A percentile compares a stretch with the other conserved stretches of the same genome.
Conservation (phyloP, 2,113 vertebrate species). For the Bubo scandiacus region DNA sequence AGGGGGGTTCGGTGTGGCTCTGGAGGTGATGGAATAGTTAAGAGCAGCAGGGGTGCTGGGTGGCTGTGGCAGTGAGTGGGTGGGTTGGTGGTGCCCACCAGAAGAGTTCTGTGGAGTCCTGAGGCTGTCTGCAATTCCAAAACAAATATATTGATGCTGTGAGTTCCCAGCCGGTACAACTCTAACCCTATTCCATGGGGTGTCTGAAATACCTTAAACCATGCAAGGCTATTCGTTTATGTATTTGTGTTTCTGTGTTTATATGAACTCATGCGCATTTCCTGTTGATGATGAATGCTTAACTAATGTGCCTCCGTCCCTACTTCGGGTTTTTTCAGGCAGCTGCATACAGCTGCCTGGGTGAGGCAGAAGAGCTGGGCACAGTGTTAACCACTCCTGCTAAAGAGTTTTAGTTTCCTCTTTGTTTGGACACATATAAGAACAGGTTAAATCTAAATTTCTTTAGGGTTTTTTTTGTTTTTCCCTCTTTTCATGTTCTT, state of each 20-base stretch:
- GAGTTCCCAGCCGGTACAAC: not conserved
- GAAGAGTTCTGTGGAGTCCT: not conserved
- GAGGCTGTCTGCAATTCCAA: constrained; percentile 16
- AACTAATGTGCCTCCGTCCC: not conserved
- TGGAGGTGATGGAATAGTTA: not conserved
- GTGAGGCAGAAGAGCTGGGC: not conserved
- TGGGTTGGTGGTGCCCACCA: not conserved
- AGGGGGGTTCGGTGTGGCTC: not conserved
- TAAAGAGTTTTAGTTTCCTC: not conserved
- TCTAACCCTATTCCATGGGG: not conserved
- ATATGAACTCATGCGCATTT: constrained; percentile 40
- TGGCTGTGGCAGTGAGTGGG: not conserved
- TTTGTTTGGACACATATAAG: not conserved
- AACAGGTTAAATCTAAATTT: not conserved
- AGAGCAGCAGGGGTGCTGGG: not conserved
- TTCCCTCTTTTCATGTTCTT: not conserved
- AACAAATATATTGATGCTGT: not conserved
- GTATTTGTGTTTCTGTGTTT: constrained; percentile 42
- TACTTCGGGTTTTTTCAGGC: not conserved
- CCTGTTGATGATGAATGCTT: constrained; percentile 38
- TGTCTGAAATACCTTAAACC: constrained; percentile 25
- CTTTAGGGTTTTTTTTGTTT: not conserved
- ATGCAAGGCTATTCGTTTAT: not conserved
- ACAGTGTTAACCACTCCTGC: not conserved
- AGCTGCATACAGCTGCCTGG: constrained; percentile 42